Conservation (phyloP, 2,113 vertebrate genomes). For the Calyptomena viridis region DNA sequence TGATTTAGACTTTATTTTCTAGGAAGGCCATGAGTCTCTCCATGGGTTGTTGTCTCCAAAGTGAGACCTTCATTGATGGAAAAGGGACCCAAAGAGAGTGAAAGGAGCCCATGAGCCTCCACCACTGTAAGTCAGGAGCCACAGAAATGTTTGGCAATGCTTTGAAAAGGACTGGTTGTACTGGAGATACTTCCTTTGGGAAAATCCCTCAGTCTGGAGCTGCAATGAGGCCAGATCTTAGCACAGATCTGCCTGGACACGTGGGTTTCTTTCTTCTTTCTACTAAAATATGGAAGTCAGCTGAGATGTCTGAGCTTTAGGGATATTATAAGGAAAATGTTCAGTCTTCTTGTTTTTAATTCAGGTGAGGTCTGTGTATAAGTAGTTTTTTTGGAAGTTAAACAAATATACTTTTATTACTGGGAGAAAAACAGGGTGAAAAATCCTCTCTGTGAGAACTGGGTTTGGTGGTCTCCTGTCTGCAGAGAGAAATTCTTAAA, state of each 20-base stretch:
- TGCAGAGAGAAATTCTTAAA: background rate
- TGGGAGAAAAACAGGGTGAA: background rate
- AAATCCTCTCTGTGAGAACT: background rate
- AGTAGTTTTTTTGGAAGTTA: background rate
- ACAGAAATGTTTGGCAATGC: background rate
- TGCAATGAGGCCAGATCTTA: background rate
- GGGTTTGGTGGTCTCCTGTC: background rate
- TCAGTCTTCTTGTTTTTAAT: background rate
- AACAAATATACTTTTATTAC: background rate
- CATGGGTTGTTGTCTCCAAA: background rate
- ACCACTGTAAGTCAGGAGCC: background rate
- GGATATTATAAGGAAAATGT: background rate
- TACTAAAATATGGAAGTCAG: background rate
- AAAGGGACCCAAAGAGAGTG: background rate
- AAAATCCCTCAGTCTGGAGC: background rate
- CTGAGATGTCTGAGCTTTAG: background rate
- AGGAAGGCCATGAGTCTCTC: constrained; percentile 3
- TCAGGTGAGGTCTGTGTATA: background rate
- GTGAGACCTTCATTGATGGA: background rate
- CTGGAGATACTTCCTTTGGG: background rate
- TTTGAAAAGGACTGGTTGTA: background rate
- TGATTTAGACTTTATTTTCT: constrained; percentile 52
- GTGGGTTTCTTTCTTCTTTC: background rate
- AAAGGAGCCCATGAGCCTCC: background rate
- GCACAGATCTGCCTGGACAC: background rate